Conservation (phyloP, 2,888 invertebrate species). For the Sphecodes monilicornis region DNA sequence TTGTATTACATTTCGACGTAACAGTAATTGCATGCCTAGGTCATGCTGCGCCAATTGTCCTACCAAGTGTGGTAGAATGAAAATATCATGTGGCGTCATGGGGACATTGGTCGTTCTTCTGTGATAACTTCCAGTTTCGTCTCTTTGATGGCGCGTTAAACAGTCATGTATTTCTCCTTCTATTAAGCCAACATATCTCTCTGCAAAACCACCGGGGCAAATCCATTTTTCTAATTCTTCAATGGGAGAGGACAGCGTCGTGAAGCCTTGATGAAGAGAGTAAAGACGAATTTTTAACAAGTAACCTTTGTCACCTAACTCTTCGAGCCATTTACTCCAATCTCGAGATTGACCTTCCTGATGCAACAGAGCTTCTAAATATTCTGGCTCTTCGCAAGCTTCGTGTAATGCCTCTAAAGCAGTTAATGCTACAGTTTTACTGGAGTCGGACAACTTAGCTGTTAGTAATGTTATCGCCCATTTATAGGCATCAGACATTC, state of each 20-base stretch:
- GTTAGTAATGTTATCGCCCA: conserved; percentile 96
- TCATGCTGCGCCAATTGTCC: conserved; percentile 92
- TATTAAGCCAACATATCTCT: conserved; percentile 93
- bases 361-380: conserved; percentile 77
- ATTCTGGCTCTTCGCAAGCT: conserved; percentile 92
- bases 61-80: conserved; percentile 92
- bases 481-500: conserved; percentile 89
- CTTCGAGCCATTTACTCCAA: conserved; percentile 84
- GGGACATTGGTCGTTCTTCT: conserved; percentile 88
- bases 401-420: conserved; percentile 95
- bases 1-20: conserved; percentile 85
- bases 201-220: conserved; percentile 79
- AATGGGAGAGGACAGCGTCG: conserved; percentile 82
- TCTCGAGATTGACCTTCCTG: conserved; percentile 73
- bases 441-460: conserved; percentile 93
- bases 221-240: conserved; percentile 83
- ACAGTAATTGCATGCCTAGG: conserved; percentile 86
- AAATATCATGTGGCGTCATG: conserved; percentile 85
- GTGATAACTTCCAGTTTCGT: conserved; percentile 91
- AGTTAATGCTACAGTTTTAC: conserved; percentile 91
- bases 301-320: conserved; percentile 86
- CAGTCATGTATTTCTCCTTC: conserved; percentile 96
- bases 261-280: conserved; percentile 85
- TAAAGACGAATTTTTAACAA: conserved; percentile 86
- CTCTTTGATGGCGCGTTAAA: conserved; percentile 92